phyloP scores from a whole-genome alignment of 2,113 vertebrate genomes.

The Trogon melanurus region DNA sequence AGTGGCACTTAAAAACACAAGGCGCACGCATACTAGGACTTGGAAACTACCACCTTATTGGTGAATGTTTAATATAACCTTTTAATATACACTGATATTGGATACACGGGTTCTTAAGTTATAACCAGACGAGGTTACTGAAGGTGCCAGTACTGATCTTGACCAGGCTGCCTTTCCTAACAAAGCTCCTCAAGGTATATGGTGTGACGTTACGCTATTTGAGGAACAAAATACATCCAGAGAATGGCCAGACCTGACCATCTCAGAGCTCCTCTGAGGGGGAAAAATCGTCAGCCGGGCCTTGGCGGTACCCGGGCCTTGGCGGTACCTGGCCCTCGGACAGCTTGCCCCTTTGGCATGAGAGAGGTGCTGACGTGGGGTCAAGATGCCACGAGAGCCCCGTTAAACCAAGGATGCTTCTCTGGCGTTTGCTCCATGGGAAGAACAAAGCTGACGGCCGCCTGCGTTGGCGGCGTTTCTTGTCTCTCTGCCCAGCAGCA shows the following conservation, averaged over 20 bases:
- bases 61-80: background rate
- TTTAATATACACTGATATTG: background rate
- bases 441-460: background rate
- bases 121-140: background rate
- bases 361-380: background rate
- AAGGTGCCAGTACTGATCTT: background rate
- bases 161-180: background rate
- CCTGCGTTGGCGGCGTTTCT: background rate
- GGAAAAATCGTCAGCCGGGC: fast-evolving
- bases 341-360: background rate
- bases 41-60: background rate
- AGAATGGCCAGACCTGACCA: background rate
- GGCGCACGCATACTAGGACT: background rate
- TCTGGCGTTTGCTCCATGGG: background rate
- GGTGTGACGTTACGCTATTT: background rate
- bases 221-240: background rate
- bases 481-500: background rate
- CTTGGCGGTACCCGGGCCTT: background rate
- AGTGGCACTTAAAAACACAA: background rate
- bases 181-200: background rate
- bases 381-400: background rate
- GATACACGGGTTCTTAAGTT: background rate
- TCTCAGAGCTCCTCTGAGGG: background rate
- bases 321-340: background rate
- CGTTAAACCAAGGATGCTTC: background rate